Conservation (phyloP, 1,140 invertebrate genomes). For the Zaprionus kolodkinae region DNA sequence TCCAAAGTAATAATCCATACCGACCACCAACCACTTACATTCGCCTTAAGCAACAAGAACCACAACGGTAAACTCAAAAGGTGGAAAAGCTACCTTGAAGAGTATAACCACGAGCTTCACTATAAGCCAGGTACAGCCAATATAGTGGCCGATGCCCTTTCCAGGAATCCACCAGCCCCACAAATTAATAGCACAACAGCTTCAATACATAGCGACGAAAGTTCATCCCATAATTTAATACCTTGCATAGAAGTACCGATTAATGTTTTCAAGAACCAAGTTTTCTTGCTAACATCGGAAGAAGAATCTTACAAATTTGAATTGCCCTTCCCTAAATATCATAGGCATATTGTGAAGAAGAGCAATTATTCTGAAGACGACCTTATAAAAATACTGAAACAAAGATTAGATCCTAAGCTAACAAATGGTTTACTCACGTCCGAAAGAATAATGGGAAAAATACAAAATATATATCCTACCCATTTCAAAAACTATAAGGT, state of each 20-base stretch:
- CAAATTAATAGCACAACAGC: background rate
- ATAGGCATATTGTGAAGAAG: constrained; percentile 1
- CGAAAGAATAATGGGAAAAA: constrained; percentile 27
- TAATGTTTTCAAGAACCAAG: constrained; percentile 5
- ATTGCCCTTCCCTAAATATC: background rate
- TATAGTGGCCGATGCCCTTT: constrained; percentile 40
- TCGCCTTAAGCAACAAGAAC: constrained; percentile 68
- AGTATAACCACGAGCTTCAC: constrained; percentile 70
- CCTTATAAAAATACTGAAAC: background rate
- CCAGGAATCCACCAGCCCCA: constrained; percentile 1
- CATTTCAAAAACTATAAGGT: constrained; percentile 31
- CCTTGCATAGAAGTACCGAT: background rate
- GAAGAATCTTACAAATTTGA: background rate
- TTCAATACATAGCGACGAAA: constrained; percentile 5
- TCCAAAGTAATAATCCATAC: no score
- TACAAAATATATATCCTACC: constrained; percentile 28
- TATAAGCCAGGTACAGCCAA: constrained; percentile 60
- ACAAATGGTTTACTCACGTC: constrained; percentile 15
- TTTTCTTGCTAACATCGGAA: background rate
- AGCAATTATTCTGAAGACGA: background rate
- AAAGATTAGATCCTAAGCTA: constrained; percentile 20
- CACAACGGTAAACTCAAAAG: constrained; percentile 67
- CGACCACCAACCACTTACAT: constrained; percentile 70
- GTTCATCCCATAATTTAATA: constrained; percentile 1
- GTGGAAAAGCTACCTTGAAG: constrained; percentile 38